Evolutionary conservation across 2,113 vertebrate species (phyloP), one percentile per base, ranked within the genome.

Genomic region (Caloenas nicobarica): DNA sequence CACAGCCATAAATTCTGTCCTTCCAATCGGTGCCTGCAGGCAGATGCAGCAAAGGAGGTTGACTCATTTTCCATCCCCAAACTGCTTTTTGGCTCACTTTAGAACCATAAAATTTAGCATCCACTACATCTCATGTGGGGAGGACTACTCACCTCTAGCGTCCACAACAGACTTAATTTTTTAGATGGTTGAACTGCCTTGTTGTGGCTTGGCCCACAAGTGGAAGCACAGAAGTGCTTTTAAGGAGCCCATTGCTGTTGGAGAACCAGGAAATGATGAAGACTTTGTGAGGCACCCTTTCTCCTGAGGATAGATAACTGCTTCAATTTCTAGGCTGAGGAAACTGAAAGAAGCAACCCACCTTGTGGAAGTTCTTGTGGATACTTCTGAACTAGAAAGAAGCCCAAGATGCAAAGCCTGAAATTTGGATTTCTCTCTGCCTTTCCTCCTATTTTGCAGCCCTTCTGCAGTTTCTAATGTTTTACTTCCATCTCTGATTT

Each of bases 361-460:
- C 10, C 19, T 62, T 48, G 25, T 21, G 36, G 40, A 76, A 65
- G 22, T 7, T 83, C 50, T 79, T 34, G 38, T 69, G 26, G 46
- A 53, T 72, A 8, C 38, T 93, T 91, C 88, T 68, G 69, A 93
- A 54, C 56, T 86, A 80, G 68, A 86, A 86, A 90, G 38, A 91
- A 90, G 26, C 2, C 4, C 16, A 72, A 76, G 44, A 61, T 65
- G 23, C 51, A 94, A 90, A 88, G 42, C 9, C 16, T 48, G 73
- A 62, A 64, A 65, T 78, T 42, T 81, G 33, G 23, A n/a, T 57
- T 8, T 51, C 21, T 60, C 7, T 69, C 31, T 73, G 15, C 19
- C 4, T 65, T 58, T 22, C 22, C n/a, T 81, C 38, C 38, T 57
- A 18, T 61, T 86, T 33, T 7, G 13, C 23, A 81, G 9, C 7